Evolutionary conservation across 2,797 vertebrate genomes (phyloP).

Genomic region (Clarias laeviceps): DNA sequence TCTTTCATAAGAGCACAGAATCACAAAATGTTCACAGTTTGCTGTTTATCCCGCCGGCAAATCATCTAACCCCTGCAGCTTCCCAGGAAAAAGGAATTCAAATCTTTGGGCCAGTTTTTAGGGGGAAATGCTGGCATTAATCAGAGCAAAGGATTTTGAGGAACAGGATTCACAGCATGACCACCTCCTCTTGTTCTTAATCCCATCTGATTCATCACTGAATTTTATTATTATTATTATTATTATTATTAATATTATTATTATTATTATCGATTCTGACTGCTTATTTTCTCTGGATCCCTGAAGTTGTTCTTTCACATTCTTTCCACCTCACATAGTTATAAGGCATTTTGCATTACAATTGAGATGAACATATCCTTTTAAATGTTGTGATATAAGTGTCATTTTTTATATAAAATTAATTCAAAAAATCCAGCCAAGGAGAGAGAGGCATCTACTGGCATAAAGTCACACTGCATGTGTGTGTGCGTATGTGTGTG

Average conservation of each 20-base stretch:
- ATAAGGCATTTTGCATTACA: too few species aligned
- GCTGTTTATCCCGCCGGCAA: constrained; percentile 62
- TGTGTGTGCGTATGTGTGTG: not conserved
- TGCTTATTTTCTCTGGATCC: not conserved
- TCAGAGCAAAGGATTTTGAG: constrained; percentile 28
- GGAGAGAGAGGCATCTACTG: constrained; percentile 43
- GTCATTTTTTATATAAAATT: not conserved
- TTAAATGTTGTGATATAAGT: not conserved
- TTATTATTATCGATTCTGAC: not conserved
- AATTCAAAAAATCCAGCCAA: not conserved
- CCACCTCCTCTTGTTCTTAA: not conserved
- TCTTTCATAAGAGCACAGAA: constrained; percentile 60
- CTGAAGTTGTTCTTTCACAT: too few species aligned
- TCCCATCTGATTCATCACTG: not conserved
- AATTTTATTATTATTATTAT: too few species aligned
- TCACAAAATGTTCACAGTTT: constrained; percentile 61
- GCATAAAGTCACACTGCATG: constrained; percentile 19
- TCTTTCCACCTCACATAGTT: not conserved
- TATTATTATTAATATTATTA: too few species aligned
- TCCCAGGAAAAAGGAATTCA: constrained; percentile 29
- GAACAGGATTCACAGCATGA: not conserved
- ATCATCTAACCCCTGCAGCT: constrained; percentile 23
- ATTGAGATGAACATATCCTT: not conserved
- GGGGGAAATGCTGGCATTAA: not conserved
- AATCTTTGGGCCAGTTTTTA: not conserved